Conservation (phyloP, 2,888 invertebrate species). For the Drosophila koepferae region DNA sequence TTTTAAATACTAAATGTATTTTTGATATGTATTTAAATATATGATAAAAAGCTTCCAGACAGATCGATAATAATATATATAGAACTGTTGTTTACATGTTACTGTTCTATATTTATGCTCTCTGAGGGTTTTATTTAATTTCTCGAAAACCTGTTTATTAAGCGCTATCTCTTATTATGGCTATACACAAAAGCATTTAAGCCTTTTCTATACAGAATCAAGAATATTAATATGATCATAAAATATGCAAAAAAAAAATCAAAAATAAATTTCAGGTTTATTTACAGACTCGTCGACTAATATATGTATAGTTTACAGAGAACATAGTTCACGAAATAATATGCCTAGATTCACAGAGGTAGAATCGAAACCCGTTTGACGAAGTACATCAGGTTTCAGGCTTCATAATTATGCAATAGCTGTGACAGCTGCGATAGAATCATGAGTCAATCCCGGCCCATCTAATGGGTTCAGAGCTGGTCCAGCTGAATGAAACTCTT, state of each 20-base stretch:
- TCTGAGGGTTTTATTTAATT: constrained; percentile 1
- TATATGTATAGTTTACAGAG: constrained; percentile 15
- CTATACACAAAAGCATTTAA: not conserved
- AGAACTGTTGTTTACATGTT: not conserved
- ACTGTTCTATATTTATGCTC: constrained; percentile 2
- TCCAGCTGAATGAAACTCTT: constrained; percentile 26
- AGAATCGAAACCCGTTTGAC: constrained; percentile 34
- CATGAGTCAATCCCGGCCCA: constrained; percentile 29
- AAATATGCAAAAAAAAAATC: constrained; percentile 10
- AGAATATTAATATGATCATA: constrained; percentile 14
- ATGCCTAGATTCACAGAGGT: constrained; percentile 24
- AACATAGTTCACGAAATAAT: constrained; percentile 8
- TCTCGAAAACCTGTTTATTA: constrained; percentile 1
- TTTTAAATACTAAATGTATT: not conserved
- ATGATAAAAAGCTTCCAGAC: not conserved
- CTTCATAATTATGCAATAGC: constrained; percentile 18
- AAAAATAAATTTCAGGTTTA: constrained; percentile 7
- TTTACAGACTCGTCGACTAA: constrained; percentile 26
- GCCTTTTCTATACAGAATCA: not conserved
- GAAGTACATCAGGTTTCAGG: constrained; percentile 5
- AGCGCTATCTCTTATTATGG: not conserved
- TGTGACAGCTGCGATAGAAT: constrained; percentile 18
- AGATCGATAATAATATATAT: not conserved
- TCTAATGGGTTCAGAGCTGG: constrained; percentile 8
- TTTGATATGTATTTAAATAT: not conserved